Evolutionary conservation across 2,888 invertebrate genomes (phyloP).

Genomic region (Coenonympha arcania): DNA sequence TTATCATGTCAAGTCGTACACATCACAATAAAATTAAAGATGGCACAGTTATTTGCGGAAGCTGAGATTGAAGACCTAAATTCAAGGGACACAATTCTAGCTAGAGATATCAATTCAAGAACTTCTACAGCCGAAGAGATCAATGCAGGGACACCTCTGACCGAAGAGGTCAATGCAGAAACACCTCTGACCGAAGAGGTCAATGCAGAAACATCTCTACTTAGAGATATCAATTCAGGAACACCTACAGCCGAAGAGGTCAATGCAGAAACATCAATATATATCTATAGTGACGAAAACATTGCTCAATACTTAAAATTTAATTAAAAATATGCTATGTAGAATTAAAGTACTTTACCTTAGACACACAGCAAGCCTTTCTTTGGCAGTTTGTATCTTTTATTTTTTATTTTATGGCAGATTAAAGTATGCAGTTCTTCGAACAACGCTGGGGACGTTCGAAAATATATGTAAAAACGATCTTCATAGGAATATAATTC

Average conservation of each 20-base stretch:
- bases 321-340: too few relatives aligned
- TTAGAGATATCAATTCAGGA: neutral
- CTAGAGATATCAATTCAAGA: neutral
- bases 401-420: too few relatives aligned
- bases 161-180: neutral
- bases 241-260: neutral
- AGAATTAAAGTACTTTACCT: too few relatives aligned
- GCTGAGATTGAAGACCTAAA: neutral
- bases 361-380: too few relatives aligned
- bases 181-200: neutral
- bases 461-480: too few relatives aligned
- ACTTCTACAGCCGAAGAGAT: neutral
- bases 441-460: too few relatives aligned
- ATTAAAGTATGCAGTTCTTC: too few relatives aligned
- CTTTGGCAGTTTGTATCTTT: too few relatives aligned
- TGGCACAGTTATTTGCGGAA: neutral
- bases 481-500: too few relatives aligned
- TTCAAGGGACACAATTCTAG: neutral
- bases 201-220: neutral
- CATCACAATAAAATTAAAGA: neutral
- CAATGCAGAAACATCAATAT: too few relatives aligned
- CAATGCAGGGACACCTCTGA: neutral
- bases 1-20: neutral
- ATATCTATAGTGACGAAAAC: too few relatives aligned
- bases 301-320: too few relatives aligned